A percentile compares a stretch with the other conserved stretches of the same genome.
Evolutionary conservation across 2,113 vertebrate species (phyloP).

Genomic region (Drymodes brunneopygia): DNA sequence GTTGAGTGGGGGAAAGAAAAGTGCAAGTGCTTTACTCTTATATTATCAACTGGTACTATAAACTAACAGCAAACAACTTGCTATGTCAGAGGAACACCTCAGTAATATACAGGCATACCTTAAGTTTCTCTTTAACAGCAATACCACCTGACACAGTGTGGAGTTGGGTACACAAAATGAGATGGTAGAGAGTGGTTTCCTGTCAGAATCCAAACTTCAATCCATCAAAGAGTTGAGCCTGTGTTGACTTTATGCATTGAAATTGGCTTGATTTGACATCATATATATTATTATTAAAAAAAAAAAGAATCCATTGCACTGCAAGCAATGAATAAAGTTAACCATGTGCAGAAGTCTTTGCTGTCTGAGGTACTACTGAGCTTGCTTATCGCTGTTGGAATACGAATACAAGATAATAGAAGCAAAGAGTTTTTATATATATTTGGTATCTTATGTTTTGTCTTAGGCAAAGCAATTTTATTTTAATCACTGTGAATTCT

Average conservation of each 20-base stretch:
- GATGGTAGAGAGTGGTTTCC: not conserved
- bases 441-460: slow-evolving; percentile 30
- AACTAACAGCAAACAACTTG: not conserved
- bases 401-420: slow-evolving; percentile 5
- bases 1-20: not conserved
- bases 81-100: not conserved
- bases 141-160: not conserved
- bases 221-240: not conserved
- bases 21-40: not conserved
- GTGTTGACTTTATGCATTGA: slow-evolving; percentile 26
- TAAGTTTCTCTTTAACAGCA: slow-evolving; percentile 31
- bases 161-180: not conserved
- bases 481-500: slow-evolving; percentile 65
- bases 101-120: not conserved
- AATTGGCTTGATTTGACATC: not conserved
- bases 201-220: not conserved
- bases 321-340: slow-evolving; percentile 1
- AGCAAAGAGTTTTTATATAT: slow-evolving; percentile 15
- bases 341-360: not conserved
- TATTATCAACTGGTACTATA: not conserved
- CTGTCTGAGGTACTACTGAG: slow-evolving; percentile 62
- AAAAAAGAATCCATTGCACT: not conserved
- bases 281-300: not conserved
- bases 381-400: slow-evolving; percentile 11
- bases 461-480: slow-evolving; percentile 42